Base-by-base conservation (phyloP, 2,113 vertebrate genomes). In the Corydoras sp. region DNA sequence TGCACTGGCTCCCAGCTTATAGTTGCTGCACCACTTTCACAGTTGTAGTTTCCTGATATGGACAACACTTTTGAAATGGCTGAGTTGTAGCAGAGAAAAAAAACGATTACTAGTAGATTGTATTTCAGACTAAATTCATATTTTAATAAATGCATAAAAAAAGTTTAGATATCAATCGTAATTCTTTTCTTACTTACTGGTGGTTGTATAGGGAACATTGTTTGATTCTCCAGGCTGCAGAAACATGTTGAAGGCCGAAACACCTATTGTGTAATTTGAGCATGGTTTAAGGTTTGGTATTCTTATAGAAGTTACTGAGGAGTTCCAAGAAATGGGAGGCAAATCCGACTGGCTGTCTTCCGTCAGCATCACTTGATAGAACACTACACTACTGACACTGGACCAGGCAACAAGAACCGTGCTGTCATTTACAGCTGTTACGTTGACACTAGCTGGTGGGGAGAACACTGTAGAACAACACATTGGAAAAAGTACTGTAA, bases 161-260 rank as follows among this genome's bases (percentile, higher is more conserved):
- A 4, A 43, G 4, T 8, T 43, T 2, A 24, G 18, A 2, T 43
- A 43, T 43, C 2, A 4, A 43, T 5, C 35, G 7, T 1, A 43
- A 43, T 43, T 43, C 4, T 43, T 4, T 2, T 50, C n/a, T 18
- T 77, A 91, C 90, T 91, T 68, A 92, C 91, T 76, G 0, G 79
- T 56, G 14, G 86, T 90, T 10, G n/a, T 79, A 71, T 88, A 15
- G n/a, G 24, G 53, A 53, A 84, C 50, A 9, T 76, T 74, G 0
- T 58, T 58, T 4, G 87, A 3, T 72, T 91, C 90, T 53, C 91
- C 91, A 15, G 84, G 71, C 7, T 77, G 65, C 2, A 78, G 58
- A 84, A 90, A 91, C 72, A 65, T 35, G 31, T 89, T 89, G 59
- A 86, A 1, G 3, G 90, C 91, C 18, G 87, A 87, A 2, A 91